A percentile compares a stretch with the other conserved stretches of the same genome.
These are phyloP conservation scores for Oligia strigilis DNA, from an alignment of 2,888 invertebrate genomes.

Conservation along the genomic window DNA sequence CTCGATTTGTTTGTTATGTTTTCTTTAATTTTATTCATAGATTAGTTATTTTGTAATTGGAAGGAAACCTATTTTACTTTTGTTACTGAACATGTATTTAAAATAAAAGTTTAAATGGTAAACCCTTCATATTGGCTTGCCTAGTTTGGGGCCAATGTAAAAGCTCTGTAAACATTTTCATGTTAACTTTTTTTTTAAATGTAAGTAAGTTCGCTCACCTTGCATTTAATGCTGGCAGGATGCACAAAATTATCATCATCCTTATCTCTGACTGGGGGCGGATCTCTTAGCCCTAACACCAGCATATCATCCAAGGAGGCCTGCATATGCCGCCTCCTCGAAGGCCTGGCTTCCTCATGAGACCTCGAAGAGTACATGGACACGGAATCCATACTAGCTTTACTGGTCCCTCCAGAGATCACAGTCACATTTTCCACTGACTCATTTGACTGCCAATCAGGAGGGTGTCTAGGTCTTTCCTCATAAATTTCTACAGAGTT, in stretches of 20 bases:
- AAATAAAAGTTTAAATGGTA: too few species aligned
- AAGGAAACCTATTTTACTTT: too few species aligned
- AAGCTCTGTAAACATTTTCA: too few species aligned
- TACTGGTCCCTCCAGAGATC: slow-evolving; percentile 80
- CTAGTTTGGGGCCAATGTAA: too few species aligned
- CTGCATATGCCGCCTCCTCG: slow-evolving; percentile 81
- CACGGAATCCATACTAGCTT: slow-evolving; percentile 89
- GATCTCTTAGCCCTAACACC: slow-evolving; percentile 83
- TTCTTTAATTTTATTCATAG: too few species aligned
- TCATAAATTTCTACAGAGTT: slow-evolving; percentile 87
- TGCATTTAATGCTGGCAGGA: slow-evolving; percentile 84
- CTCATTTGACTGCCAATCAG: slow-evolving; percentile 82
- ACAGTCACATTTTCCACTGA: slow-evolving; percentile 91
- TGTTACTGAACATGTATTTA: too few species aligned
- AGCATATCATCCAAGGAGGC: slow-evolving; percentile 91
- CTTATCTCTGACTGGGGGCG: slow-evolving; percentile 71
- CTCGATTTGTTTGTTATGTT: too few species aligned
- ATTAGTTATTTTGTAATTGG: too few species aligned
- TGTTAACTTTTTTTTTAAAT: too few species aligned
- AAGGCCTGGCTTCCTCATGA: slow-evolving; percentile 86
- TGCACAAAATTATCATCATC: slow-evolving; percentile 87
- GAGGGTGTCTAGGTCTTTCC: slow-evolving; percentile 76
- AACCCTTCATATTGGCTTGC: too few species aligned
- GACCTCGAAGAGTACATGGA: slow-evolving; percentile 91
- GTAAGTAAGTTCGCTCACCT: slow-evolving; percentile 71